A percentile compares a stretch with the other conserved stretches of the same genome.
Conservation (phyloP, 1,140 invertebrate genomes). For the Sycobia sp. region DNA sequence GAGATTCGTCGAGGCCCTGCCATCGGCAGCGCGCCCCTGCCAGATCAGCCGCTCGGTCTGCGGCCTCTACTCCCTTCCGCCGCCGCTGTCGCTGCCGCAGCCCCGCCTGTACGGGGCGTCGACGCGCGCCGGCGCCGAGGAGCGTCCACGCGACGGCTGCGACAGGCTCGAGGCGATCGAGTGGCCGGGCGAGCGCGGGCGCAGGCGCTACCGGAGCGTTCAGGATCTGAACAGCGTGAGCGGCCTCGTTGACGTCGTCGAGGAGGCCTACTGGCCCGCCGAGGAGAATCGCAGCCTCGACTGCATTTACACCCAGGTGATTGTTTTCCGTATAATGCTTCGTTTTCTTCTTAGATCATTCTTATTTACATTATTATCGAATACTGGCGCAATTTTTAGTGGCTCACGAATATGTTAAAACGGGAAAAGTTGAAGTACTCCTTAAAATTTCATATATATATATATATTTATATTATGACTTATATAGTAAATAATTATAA, state of each 20-base stretch:
- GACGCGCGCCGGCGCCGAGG: conserved; percentile 11
- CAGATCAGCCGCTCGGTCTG: conserved; percentile 51
- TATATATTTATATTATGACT: too few relatives aligned
- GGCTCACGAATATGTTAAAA: too few relatives aligned
- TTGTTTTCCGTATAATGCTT: too few relatives aligned
- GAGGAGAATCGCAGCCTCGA: conserved; percentile 56
- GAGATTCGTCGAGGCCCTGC: conserved; percentile 46
- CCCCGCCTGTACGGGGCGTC: conserved; percentile 40
- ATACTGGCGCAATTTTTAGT: too few relatives aligned
- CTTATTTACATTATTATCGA: too few relatives aligned
- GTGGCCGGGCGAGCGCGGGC: conserved; percentile 49
- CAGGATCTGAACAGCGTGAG: conserved; percentile 58
- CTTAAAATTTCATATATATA: too few relatives aligned
- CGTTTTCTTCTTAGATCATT: too few relatives aligned
- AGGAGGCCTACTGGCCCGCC: conserved; percentile 56
- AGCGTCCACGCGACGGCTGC: neutral
- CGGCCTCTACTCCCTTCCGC: conserved; percentile 48
- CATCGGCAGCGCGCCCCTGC: conserved; percentile 35
- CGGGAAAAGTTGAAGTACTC: too few relatives aligned
- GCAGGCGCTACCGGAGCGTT: conserved; percentile 53
- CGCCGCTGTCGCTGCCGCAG: conserved; percentile 44
- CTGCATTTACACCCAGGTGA: conserved; percentile 59
- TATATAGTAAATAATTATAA: too few relatives aligned
- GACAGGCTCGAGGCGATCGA: conserved; percentile 53
- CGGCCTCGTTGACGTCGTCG: conserved; percentile 57